Conservation (phyloP, 2,888 invertebrate genomes). For the Leptarthrus brevirostris region DNA sequence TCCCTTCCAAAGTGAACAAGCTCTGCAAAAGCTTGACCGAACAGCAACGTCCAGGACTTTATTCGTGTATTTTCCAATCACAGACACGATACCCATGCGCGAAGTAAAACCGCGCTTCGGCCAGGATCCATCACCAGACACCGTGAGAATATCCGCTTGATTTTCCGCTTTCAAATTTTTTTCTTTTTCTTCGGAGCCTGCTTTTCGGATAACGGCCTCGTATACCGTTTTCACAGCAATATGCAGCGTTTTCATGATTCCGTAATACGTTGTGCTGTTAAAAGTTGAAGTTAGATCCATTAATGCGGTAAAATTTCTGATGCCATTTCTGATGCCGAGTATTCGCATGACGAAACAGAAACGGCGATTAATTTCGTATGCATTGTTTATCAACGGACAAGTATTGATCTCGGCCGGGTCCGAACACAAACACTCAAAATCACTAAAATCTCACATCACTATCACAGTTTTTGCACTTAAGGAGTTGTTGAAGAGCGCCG, state of each 20-base stretch:
- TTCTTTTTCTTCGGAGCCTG: not conserved
- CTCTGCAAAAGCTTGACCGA: not conserved
- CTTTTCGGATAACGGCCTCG: not conserved
- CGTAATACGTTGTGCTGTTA: not conserved
- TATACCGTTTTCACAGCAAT: not conserved
- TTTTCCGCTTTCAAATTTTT: constrained; percentile 6
- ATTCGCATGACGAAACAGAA: not conserved
- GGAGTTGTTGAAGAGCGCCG: not conserved
- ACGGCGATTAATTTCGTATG: not conserved
- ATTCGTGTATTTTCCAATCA: constrained; percentile 22
- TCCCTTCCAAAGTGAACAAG: not conserved
- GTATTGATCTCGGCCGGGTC: not conserved
- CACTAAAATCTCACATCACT: not conserved
- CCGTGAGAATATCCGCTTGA: constrained; percentile 1
- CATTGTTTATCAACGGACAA: not conserved
- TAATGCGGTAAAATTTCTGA: not conserved
- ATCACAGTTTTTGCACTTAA: not conserved
- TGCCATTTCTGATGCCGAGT: not conserved
- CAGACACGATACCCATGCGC: constrained; percentile 9
- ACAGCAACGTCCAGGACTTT: constrained; percentile 4
- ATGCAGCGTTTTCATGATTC: not conserved
- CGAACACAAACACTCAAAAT: not conserved
- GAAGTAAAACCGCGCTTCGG: constrained; percentile 31
- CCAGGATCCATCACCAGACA: constrained; percentile 36
- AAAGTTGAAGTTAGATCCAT: not conserved